phyloP scores from a whole-genome alignment of 2,113 vertebrate genomes.

The Gymnarchus niloticus region DNA sequence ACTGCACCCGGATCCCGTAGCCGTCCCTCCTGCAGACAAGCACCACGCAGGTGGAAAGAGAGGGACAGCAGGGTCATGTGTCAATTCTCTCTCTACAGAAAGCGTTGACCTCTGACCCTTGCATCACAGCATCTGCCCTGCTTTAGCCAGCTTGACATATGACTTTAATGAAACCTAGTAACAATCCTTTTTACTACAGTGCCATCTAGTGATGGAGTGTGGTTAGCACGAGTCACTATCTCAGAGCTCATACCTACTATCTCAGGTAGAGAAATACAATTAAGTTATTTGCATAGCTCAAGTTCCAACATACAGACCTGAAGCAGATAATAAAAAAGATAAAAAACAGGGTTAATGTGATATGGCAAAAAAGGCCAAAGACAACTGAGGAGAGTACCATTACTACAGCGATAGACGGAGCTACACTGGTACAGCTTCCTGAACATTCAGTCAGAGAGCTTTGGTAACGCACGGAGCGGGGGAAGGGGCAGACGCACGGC shows the following conservation, averaged over 20 bases:
- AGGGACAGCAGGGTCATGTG: neutral
- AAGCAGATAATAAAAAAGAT: too few species aligned
- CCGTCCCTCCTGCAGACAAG: conserved; percentile 77
- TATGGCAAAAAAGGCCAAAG: neutral
- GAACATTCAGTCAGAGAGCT: too few species aligned
- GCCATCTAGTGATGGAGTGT: neutral
- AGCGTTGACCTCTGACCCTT: neutral
- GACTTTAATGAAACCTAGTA: neutral
- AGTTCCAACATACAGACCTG: neutral
- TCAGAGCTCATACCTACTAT: neutral
- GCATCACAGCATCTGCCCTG: neutral
- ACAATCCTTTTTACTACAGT: neutral
- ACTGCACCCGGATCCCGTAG: conserved; percentile 79
- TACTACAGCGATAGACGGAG: too few species aligned
- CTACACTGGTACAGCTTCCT: too few species aligned
- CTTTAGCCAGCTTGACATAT: neutral
- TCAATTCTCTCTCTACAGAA: neutral
- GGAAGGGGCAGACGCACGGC: neutral
- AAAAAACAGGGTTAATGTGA: too few species aligned
- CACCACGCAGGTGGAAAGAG: neutral
- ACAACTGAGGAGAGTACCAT: neutral
- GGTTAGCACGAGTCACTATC: neutral
- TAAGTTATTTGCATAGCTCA: neutral
- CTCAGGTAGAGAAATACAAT: neutral
- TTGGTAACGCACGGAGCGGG: too few species aligned